A percentile compares a stretch with the other conserved stretches of the same genome.
phyloP scores from a whole-genome alignment of 2,797 vertebrate species.

The Poeciliopsis gracilis region DNA sequence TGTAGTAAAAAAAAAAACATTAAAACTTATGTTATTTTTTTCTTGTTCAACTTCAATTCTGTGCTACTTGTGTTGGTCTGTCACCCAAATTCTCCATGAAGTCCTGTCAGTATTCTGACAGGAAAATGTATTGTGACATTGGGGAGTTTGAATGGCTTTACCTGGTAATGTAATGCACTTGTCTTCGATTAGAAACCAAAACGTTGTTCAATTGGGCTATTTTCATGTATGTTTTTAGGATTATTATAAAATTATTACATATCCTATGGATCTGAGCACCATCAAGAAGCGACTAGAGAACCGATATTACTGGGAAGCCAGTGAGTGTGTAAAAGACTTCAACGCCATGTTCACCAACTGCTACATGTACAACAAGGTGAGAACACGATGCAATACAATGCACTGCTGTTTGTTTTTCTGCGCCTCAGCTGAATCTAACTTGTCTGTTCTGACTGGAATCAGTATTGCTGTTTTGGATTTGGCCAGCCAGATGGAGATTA shows the following conservation, averaged over 20 bases:
- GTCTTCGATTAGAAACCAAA: not conserved
- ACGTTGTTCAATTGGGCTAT: not conserved
- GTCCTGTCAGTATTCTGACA: not conserved
- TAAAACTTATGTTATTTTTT: not conserved
- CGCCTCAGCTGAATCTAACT: not conserved
- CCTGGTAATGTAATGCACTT: not conserved
- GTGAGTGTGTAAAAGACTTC: conserved; percentile 91
- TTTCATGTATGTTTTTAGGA: conserved; percentile 79
- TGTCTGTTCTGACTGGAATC: not conserved
- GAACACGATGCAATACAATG: conserved; percentile 12
- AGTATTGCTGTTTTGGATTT: not conserved
- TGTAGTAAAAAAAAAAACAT: not conserved
- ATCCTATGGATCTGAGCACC: conserved; percentile 93
- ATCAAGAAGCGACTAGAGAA: conserved; percentile 92
- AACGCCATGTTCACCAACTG: conserved; percentile 95
- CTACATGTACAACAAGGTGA: conserved; percentile 93
- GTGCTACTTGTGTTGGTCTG: not conserved
- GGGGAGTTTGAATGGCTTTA: not conserved
- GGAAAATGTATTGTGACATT: not conserved
- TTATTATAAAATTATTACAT: conserved; percentile 92
- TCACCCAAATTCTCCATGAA: not conserved
- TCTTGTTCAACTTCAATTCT: not conserved
- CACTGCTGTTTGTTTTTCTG: not conserved
- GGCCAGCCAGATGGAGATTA: not conserved
- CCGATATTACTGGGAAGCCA: conserved; percentile 88